phyloP scores from a whole-genome alignment of 2,888 invertebrate species.

The Myopa testacea region DNA sequence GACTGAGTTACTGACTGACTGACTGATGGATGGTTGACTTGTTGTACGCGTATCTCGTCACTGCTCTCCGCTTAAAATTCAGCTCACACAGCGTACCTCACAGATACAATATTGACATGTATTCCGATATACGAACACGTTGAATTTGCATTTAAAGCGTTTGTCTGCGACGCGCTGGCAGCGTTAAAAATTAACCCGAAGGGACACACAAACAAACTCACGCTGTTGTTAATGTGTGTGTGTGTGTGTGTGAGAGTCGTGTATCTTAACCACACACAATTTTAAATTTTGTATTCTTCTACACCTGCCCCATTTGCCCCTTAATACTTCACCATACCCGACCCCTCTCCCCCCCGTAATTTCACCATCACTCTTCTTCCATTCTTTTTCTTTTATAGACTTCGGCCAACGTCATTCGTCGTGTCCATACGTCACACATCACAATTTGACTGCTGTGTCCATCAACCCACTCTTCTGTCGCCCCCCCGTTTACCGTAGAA shows the following conservation, averaged over 20 bases:
- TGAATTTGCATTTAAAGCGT: constrained; percentile 7
- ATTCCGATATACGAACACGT: constrained; percentile 3
- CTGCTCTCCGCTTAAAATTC: neutral
- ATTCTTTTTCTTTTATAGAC: too few species aligned
- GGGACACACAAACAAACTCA: neutral
- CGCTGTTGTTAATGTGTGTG: neutral
- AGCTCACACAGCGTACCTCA: constrained; percentile 5
- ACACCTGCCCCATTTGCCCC: too few species aligned
- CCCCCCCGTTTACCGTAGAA: too few species aligned
- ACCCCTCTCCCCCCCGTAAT: too few species aligned
- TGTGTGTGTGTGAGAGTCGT: neutral
- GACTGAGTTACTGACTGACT: neutral
- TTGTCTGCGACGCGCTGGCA: neutral
- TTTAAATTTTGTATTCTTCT: too few species aligned
- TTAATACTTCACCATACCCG: too few species aligned
- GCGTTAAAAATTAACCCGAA: neutral
- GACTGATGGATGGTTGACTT: neutral
- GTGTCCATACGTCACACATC: too few species aligned
- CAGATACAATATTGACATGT: constrained; percentile 28
- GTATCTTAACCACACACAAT: neutral
- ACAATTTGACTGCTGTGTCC: too few species aligned
- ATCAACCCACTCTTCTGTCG: too few species aligned
- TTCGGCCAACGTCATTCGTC: too few species aligned
- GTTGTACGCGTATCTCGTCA: neutral
- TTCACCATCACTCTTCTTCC: too few species aligned